A percentile compares a stretch with the other conserved stretches of the same genome.
Conservation (phyloP, 2,113 vertebrate species). For the Chlorocebus sabaeus region DNA sequence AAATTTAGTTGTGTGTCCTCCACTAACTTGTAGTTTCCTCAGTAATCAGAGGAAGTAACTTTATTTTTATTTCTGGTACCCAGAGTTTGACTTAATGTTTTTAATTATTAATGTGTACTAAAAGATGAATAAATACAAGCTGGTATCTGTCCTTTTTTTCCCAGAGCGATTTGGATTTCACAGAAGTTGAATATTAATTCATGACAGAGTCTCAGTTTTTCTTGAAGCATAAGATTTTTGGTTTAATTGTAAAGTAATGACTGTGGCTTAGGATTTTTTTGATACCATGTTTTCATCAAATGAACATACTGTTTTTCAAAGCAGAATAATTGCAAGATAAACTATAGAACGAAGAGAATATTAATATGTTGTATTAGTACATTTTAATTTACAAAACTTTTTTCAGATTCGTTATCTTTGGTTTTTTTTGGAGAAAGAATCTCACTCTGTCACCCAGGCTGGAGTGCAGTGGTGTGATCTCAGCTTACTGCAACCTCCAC, state of each 20-base stretch:
- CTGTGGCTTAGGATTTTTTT: not conserved
- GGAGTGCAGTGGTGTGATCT: too few species aligned
- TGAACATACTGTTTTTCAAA: not conserved
- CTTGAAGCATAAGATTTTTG: not conserved
- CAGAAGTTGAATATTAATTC: not conserved
- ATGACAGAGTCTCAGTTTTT: not conserved
- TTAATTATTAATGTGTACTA: not conserved
- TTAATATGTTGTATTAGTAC: not conserved
- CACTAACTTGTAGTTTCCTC: not conserved
- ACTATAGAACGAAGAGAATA: not conserved
- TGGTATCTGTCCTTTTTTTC: not conserved
- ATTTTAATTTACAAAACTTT: not conserved
- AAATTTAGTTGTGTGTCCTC: not conserved
- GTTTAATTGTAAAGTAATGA: constrained; percentile 31
- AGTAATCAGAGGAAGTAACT: not conserved
- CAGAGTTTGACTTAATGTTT: not conserved
- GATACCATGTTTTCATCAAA: not conserved
- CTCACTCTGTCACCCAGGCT: too few species aligned
- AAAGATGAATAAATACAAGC: not conserved
- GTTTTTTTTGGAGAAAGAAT: too few species aligned
- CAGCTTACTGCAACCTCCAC: too few species aligned
- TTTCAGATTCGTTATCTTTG: not conserved
- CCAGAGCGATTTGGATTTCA: not conserved
- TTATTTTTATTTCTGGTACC: not conserved
- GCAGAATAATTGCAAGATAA: not conserved